Evolutionary conservation across 2,888 invertebrate species (phyloP), one percentile per base, ranked within the genome.

Genomic region (Rhorus exstirpatorius): DNA sequence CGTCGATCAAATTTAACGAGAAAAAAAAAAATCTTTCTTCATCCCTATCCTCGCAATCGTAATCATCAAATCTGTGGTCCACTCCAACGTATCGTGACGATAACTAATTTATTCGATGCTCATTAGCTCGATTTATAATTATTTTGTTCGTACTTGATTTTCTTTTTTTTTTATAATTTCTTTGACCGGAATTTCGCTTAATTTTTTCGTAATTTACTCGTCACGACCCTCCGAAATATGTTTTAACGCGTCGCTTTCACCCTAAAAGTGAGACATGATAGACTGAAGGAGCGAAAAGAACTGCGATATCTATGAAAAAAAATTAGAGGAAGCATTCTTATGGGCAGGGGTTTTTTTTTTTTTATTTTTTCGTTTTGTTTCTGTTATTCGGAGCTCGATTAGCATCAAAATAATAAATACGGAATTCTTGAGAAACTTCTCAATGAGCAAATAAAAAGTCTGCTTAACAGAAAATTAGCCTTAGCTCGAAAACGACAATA

Each of bases 401-500:
- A 41, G 38, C 26, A 51, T 17, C 7, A 24, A 46, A 61, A 53
- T 60, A 67, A 81, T 77, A 67, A 65, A 72, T 68, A 51, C 12
- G n/a, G n/a, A n/a, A 55, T 41, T 38, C 26, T 17, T 8, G 60
- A 35, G 1, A 31, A 2, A 19, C 21, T n/a, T n/a, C 24, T 61
- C 35, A 10, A 21, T 4, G 49, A 68, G 53, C 35, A 21, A 77
- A 68, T 31, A 44, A 65, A 81, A 60, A 63, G 38, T 24, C 21
- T 65, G 49, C 38, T 35, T 14, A 68, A 24, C 35, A 53, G 74
- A 38, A 76, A 72, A 77, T 67, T 72, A 8, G 31, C 19, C 72
- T 70, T 74, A 63, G 53, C 35, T 60, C 14, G 72, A 38, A 55
- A 63, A 21, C 61, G 41, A 61, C 46, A 67, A 75, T 31, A 70